Evolutionary conservation across 2,888 invertebrate genomes (phyloP).

Genomic region (Drosophila putrida): DNA sequence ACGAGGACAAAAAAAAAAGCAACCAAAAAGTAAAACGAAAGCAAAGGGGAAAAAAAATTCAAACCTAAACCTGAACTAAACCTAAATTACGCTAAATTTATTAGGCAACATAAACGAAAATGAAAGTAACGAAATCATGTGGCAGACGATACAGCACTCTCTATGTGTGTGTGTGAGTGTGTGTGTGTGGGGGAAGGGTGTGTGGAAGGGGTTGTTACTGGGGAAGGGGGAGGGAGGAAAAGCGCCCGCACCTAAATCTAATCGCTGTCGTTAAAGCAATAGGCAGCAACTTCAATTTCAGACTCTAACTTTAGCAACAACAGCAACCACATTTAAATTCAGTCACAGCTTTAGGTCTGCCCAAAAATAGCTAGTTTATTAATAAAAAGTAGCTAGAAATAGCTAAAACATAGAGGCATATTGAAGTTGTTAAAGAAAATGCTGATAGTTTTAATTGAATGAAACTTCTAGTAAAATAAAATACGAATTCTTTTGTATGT

Average conservation of each 20-base stretch:
- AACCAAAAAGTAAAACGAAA: not conserved
- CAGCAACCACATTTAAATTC: constrained; percentile 18
- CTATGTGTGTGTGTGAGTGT: not conserved
- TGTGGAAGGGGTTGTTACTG: not conserved
- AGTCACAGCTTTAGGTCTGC: constrained; percentile 17
- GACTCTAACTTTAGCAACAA: constrained; percentile 13
- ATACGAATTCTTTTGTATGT: too few relatives aligned
- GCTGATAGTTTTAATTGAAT: too few relatives aligned
- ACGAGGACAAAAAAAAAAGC: not conserved
- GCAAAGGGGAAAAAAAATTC: constrained; percentile 3
- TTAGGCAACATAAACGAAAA: constrained; percentile 65
- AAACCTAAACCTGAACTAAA: constrained; percentile 67
- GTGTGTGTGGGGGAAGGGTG: not conserved
- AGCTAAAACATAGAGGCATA: too few relatives aligned
- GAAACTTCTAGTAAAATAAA: too few relatives aligned
- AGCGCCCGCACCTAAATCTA: constrained; percentile 55
- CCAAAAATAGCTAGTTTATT: too few relatives aligned
- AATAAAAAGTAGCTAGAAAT: too few relatives aligned
- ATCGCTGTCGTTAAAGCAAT: constrained; percentile 69
- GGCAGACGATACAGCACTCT: constrained; percentile 20
- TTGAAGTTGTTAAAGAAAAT: too few relatives aligned
- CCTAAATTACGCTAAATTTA: constrained; percentile 78
- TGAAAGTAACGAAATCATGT: constrained; percentile 50
- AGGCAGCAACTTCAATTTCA: constrained; percentile 44
- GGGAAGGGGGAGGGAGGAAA: not conserved